A percentile compares a stretch with the other conserved stretches of the same genome.
These are phyloP conservation scores for Myotis lucifugus DNA, from an alignment of 2,113 vertebrate species.

Conservation along the genomic window DNA sequence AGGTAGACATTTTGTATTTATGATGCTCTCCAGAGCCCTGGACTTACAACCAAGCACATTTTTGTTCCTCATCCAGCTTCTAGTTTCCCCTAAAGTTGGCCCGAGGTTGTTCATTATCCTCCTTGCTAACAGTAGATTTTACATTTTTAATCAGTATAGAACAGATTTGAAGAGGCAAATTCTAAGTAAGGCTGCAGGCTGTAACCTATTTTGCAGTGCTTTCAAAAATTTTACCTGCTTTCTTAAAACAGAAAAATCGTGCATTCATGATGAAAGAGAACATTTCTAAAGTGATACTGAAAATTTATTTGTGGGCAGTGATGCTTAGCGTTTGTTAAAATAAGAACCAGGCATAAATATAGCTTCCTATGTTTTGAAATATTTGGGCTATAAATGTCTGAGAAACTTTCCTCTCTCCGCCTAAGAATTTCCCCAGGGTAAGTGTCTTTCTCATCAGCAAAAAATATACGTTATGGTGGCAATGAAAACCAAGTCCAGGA, in stretches of 20 bases:
- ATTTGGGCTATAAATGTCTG: slow-evolving; percentile 71
- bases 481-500: slow-evolving; percentile 33
- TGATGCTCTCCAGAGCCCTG: neutral
- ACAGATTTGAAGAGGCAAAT: slow-evolving; percentile 36
- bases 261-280: slow-evolving; percentile 16
- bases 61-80: neutral
- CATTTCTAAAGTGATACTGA: slow-evolving; percentile 21
- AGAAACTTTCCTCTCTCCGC: slow-evolving; percentile 52
- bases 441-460: slow-evolving; percentile 54
- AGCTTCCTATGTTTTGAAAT: slow-evolving; percentile 68
- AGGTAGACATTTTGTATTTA: neutral
- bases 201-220: neutral
- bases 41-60: neutral
- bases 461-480: neutral
- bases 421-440: slow-evolving; percentile 66
- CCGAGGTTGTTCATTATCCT: neutral
- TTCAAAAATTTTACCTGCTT: neutral
- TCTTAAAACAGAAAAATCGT: slow-evolving; percentile 23
- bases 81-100: neutral
- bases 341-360: slow-evolving; percentile 64
- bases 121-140: neutral
- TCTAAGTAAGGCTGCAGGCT: slow-evolving; percentile 25
- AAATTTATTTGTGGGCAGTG: slow-evolving; percentile 41
- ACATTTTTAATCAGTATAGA: slow-evolving; percentile 14
- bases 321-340: slow-evolving; percentile 58